phyloP scores from a whole-genome alignment of 2,888 invertebrate species.

The Augochlorella aurata region DNA sequence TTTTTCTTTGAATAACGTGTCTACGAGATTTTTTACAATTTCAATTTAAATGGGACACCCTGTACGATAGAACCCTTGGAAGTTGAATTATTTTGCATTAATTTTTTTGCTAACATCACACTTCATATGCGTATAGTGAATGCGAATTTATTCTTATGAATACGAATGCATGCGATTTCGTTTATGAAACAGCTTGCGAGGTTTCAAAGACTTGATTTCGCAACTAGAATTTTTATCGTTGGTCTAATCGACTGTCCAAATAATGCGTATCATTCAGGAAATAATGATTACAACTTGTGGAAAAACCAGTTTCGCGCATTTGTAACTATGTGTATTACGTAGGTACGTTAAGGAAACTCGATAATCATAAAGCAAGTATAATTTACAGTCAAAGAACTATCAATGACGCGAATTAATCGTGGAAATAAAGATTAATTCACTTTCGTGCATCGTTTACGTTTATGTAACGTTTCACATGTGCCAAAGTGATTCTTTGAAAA shows the following conservation, averaged over 20 bases:
- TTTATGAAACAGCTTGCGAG: neutral
- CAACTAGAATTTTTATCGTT: neutral
- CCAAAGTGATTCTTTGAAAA: neutral
- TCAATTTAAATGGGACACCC: no score
- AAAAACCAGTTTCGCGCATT: slow-evolving; percentile 49
- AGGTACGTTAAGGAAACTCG: neutral
- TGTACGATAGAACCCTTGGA: neutral
- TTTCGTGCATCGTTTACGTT: neutral
- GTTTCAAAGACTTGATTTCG: neutral
- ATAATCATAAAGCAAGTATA: neutral
- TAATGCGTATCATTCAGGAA: neutral
- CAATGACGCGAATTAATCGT: neutral
- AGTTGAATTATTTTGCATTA: neutral
- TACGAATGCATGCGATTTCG: neutral
- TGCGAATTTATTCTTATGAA: neutral
- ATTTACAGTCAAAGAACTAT: neutral
- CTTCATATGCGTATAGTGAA: neutral
- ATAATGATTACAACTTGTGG: slow-evolving; percentile 1
- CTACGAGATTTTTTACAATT: no score
- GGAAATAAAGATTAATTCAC: neutral
- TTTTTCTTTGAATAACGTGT: no score
- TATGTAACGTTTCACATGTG: neutral
- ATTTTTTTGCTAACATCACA: neutral
- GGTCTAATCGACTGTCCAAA: neutral
- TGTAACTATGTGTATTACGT: neutral